Percentiles rank a stretch among this genome's conserved stretches.
These are phyloP conservation scores for Cataglyphis albicans DNA, from an alignment of 2,888 invertebrate species.

Conservation along the genomic window DNA sequence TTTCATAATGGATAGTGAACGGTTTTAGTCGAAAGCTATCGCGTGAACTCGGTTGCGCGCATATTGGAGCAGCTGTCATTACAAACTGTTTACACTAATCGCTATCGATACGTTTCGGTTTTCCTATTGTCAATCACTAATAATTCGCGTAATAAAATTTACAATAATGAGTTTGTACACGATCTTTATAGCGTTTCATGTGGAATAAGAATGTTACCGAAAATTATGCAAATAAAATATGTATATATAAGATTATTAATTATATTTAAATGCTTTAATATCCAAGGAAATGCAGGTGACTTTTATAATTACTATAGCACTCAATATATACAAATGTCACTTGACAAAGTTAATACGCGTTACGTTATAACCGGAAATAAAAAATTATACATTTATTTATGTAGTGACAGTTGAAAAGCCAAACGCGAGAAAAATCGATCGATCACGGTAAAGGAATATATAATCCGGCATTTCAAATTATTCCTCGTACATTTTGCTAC, in stretches of 20 bases:
- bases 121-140: background rate
- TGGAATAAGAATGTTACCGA: background rate
- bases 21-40: slow-evolving; percentile 41
- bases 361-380: background rate
- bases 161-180: background rate
- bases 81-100: slow-evolving; percentile 15
- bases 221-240: background rate
- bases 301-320: background rate
- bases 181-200: background rate
- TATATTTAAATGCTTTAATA: background rate
- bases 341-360: background rate
- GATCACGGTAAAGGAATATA: slow-evolving; percentile 22
- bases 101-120: background rate
- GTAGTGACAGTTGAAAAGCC: background rate
- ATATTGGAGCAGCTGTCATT: slow-evolving; percentile 36
- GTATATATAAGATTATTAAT: background rate
- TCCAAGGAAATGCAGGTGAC: background rate
- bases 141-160: background rate
- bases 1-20: slow-evolving; percentile 44
- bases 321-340: background rate
- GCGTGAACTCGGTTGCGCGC: background rate
- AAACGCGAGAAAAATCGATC: slow-evolving; percentile 33
- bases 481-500: background rate
- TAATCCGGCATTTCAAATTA: slow-evolving; percentile 21
- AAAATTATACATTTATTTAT: background rate